Conservation (phyloP, 2,797 vertebrate species). For the Cirrhinus molitorella region DNA sequence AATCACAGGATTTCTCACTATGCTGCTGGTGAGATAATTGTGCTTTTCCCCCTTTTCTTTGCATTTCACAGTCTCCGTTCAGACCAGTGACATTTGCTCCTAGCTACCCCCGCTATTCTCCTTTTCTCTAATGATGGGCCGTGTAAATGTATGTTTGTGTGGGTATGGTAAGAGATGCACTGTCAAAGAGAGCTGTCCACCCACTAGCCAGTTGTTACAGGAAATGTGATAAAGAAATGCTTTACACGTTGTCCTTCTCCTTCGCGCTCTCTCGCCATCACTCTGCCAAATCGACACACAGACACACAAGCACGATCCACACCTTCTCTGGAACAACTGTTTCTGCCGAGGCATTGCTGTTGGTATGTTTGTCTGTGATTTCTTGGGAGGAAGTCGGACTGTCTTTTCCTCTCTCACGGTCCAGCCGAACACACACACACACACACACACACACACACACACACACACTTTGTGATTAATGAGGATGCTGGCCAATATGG, state of each 20-base stretch:
- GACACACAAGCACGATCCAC: slow-evolving; percentile 35
- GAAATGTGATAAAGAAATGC: slow-evolving; percentile 62
- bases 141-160: slow-evolving; percentile 41
- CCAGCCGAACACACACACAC: slow-evolving; percentile 7
- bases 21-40: slow-evolving; percentile 56
- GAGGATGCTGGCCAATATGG: slow-evolving; percentile 31
- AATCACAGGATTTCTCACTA: slow-evolving; percentile 35
- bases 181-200: slow-evolving; percentile 62
- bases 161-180: slow-evolving; percentile 58
- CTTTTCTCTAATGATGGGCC: slow-evolving; percentile 57
- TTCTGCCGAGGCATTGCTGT: slow-evolving; percentile 43
- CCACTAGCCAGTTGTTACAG: slow-evolving; percentile 64
- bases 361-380: slow-evolving; percentile 24
- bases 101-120: slow-evolving; percentile 49
- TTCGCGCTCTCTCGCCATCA: slow-evolving; percentile 26
- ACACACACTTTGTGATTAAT: slow-evolving; percentile 47
- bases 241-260: slow-evolving; percentile 49
- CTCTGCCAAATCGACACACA: slow-evolving; percentile 45
- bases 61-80: slow-evolving; percentile 55
- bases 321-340: slow-evolving; percentile 46
- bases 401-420: slow-evolving; percentile 27
- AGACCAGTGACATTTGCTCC: slow-evolving; percentile 55
- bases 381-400: slow-evolving; percentile 1
- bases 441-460: no score
- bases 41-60: slow-evolving; percentile 48